Evolutionary conservation across 2,797 vertebrate species (phyloP).

Genomic region (Rhynchotus rufescens): DNA sequence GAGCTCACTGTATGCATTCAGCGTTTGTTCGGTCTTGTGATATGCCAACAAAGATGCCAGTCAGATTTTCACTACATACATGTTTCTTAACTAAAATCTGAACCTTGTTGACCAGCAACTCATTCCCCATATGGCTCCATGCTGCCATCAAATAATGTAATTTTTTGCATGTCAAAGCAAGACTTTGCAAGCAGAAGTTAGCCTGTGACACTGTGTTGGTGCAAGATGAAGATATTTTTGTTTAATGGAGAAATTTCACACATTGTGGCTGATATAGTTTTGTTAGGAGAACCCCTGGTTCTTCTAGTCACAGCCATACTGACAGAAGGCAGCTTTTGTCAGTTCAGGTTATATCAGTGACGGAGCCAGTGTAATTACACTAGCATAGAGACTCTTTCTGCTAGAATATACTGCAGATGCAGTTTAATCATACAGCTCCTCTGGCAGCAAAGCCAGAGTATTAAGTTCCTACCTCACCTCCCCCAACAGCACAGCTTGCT

Average conservation of each 20-base stretch:
- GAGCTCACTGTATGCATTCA: background rate
- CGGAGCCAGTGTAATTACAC: background rate
- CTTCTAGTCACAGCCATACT: background rate
- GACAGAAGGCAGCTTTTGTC: conserved; percentile 31
- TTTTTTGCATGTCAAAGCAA: conserved; percentile 17
- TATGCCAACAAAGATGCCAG: conserved; percentile 36
- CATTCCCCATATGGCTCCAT: background rate
- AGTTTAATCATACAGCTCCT: background rate
- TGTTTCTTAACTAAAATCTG: conserved; percentile 7
- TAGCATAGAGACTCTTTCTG: background rate
- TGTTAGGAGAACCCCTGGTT: background rate
- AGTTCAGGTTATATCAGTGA: background rate
- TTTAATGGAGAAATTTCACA: conserved; percentile 1
- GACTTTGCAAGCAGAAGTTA: conserved; percentile 11
- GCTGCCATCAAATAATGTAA: conserved; percentile 5
- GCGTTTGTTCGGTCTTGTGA: background rate
- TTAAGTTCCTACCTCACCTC: background rate
- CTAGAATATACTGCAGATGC: background rate
- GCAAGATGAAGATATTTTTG: conserved; percentile 25
- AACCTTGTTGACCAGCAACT: conserved; percentile 9
- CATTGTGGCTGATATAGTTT: background rate
- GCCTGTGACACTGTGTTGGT: background rate
- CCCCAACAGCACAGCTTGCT: background rate
- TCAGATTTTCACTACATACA: background rate
- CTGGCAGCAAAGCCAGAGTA: background rate